A percentile compares a stretch with the other conserved stretches of the same genome.
phyloP scores from a whole-genome alignment of 2,888 invertebrate species.

The Zygogramma bicolorata region DNA sequence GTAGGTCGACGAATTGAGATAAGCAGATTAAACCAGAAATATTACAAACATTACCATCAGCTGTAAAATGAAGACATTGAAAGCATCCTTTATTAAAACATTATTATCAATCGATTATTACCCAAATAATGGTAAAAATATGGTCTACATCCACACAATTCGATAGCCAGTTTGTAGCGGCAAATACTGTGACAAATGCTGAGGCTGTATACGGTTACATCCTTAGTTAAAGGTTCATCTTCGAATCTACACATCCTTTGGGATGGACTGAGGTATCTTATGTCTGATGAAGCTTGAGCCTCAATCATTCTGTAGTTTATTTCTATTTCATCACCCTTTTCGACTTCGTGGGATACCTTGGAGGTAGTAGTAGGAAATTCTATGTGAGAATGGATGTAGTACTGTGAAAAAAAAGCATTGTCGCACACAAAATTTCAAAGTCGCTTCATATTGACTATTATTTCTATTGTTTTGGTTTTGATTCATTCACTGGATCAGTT shows the following conservation, averaged over 20 bases:
- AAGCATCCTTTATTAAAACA: no score
- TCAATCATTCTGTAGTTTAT: conserved; percentile 67
- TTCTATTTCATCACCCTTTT: conserved; percentile 65
- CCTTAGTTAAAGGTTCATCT: conserved; percentile 66
- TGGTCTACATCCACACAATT: conserved; percentile 72
- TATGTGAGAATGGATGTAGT: conserved; percentile 73
- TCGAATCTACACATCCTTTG: conserved; percentile 71
- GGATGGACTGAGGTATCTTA: conserved; percentile 65
- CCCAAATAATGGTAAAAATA: conserved; percentile 73
- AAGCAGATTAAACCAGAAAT: conserved; percentile 71
- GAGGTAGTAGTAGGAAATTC: conserved; percentile 70
- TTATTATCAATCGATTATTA: no score
- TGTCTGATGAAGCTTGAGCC: conserved; percentile 67
- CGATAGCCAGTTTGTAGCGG: conserved; percentile 67
- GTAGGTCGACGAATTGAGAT: conserved; percentile 59
- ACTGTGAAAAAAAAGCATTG: conserved; percentile 61
- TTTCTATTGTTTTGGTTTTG: no score
- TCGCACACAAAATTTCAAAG: no score
- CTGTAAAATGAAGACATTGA: conserved; percentile 1
- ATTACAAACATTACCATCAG: conserved; percentile 69
- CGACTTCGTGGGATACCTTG: conserved; percentile 55
- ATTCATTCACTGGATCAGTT: no score
- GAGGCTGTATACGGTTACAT: conserved; percentile 70
- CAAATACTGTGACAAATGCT: conserved; percentile 72
- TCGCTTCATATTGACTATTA: no score